phyloP scores from a whole-genome alignment of 2,797 vertebrate species.

The Heliangelus exortis region DNA sequence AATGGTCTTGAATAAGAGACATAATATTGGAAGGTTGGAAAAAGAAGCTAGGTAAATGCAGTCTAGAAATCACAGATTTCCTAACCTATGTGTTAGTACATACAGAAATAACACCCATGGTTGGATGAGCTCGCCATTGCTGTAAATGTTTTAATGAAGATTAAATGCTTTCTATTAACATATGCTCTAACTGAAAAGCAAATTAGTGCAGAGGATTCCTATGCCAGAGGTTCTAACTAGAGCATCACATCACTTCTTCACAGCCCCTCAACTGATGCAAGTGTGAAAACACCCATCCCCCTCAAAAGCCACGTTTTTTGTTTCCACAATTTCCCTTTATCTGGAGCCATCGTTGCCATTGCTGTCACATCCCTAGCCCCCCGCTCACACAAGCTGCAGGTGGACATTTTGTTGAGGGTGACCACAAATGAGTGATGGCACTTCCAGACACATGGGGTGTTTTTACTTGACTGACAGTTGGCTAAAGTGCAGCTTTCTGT shows the following conservation, averaged over 20 bases:
- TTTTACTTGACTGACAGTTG: neutral
- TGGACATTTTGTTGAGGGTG: neutral
- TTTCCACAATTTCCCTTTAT: neutral
- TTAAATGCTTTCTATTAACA: neutral
- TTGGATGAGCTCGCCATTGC: neutral
- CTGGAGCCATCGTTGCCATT: neutral
- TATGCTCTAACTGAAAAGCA: neutral
- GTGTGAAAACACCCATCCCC: neutral
- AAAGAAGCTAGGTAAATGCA: neutral
- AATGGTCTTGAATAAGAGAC: neutral
- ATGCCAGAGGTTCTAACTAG: neutral
- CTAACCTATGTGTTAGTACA: neutral
- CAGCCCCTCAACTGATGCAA: neutral
- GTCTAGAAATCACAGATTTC: neutral
- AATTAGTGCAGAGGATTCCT: neutral
- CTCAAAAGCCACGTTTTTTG: neutral
- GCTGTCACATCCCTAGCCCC: neutral
- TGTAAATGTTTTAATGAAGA: neutral
- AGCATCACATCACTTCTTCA: neutral
- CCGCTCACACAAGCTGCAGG: neutral
- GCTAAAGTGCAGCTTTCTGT: neutral
- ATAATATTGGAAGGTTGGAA: neutral
- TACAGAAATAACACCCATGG: neutral
- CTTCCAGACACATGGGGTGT: rapidly evolving
- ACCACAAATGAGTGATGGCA: neutral